These are phyloP conservation scores for Drosophila peninsularis DNA, from an alignment of 2,888 invertebrate genomes.

Conservation along the genomic window DNA sequence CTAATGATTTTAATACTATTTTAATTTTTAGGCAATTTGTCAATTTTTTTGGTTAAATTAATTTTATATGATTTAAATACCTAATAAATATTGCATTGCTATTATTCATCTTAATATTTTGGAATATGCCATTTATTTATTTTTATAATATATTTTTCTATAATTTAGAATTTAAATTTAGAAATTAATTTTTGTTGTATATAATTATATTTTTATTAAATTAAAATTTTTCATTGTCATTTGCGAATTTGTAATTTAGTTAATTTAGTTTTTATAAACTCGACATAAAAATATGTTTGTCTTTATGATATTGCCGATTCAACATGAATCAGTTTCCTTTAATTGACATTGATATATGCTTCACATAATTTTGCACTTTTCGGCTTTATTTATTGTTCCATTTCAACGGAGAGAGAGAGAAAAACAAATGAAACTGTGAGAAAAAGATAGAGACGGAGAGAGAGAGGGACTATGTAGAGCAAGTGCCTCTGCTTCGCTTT, in stretches of 20 bases:
- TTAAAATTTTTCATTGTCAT: not conserved
- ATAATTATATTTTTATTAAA: not conserved
- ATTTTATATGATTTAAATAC: no score
- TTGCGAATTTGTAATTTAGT: not conserved
- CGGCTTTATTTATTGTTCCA: constrained; percentile 52
- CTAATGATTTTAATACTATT: no score
- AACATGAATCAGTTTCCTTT: constrained; percentile 29
- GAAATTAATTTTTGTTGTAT: no score
- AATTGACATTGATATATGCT: constrained; percentile 59
- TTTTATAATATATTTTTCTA: no score
- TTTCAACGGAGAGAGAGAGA: constrained; percentile 4
- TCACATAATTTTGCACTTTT: constrained; percentile 39
- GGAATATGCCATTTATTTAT: no score
- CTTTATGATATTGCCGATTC: not conserved
- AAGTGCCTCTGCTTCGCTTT: constrained; percentile 52
- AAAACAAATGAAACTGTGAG: no score
- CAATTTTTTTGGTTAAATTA: no score
- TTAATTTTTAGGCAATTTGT: no score
- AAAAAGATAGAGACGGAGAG: not conserved
- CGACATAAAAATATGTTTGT: not conserved
- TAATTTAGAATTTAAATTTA: no score
- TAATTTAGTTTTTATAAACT: not conserved
- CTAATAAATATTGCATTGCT: no score
- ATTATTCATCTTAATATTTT: no score
- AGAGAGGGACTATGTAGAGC: not conserved